phyloP scores from a whole-genome alignment of 2,113 vertebrate genomes.

The Marmota flaviventris region DNA sequence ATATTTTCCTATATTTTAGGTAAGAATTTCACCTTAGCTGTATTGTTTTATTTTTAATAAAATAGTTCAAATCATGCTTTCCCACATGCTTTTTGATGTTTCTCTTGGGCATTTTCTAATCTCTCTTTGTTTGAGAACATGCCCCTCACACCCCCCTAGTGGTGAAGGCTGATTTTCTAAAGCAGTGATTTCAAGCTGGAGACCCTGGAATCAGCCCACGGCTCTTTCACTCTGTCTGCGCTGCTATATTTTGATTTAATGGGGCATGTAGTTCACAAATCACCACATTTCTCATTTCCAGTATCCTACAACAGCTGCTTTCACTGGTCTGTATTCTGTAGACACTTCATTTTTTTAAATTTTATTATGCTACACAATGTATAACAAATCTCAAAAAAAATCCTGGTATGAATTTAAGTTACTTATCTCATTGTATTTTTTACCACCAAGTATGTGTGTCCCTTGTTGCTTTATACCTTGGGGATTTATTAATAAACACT shows the following conservation, averaged over 20 bases:
- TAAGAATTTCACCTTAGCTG: neutral
- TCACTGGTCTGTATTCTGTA: neutral
- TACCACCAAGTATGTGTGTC: neutral
- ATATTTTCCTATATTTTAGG: neutral
- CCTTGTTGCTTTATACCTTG: neutral
- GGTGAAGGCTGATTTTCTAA: neutral
- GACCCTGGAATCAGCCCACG: neutral
- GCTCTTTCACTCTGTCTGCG: neutral
- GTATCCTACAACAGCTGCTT: neutral
- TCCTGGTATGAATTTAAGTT: neutral
- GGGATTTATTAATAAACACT: neutral
- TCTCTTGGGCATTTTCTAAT: neutral
- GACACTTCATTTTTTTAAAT: neutral
- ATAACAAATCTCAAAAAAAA: neutral
- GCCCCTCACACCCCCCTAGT: too few species aligned
- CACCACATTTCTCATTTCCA: neutral
- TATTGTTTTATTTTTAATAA: neutral
- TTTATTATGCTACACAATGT: neutral
- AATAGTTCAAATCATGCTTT: neutral
- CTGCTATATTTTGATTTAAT: neutral
- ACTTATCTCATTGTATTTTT: neutral
- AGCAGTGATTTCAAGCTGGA: neutral
- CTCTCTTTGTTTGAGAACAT: neutral
- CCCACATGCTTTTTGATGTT: neutral
- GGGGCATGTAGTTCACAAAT: neutral